Base-by-base conservation (phyloP, 35 echinoderm and acorn worm genomes). In the Strongylocentrotus purpuratus region DNA sequence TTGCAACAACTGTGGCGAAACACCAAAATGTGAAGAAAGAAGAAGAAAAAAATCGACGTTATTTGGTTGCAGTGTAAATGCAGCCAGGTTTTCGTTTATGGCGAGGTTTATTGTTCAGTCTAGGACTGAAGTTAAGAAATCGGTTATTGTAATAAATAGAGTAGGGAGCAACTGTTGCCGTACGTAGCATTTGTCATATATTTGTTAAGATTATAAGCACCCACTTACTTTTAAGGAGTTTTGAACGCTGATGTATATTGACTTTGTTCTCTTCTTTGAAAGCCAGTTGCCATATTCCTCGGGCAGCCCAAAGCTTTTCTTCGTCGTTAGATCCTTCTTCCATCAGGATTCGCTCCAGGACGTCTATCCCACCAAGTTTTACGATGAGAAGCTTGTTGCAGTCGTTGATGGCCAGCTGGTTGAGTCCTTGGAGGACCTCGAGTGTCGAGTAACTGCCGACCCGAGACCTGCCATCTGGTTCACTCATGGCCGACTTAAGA, bases 351-450 rank as follows among this genome's bases (percentile, higher is more conserved):
- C 47, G 11, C 0, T 90, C 94, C 94, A 96, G 94, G 5, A 97
- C 59, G 5, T 46, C 93, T 7, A 88, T 18, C n/a, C 93, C 86
- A 25, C 96, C 97, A 86, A 89, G 94, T 12, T 98, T 95, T 22
- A 97, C 95, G 48, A 97, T 94, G 25, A 59, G 86, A n/a, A 97
- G 88, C 92, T 98, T 98, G 94, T 98, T 98, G 20, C 28, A 11
- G 94, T 98, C 97, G 88, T 97, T 97, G 0, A 96, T 33, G 41
- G 97, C 97, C 10, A 98, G 61, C 33, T 97, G 95, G 61, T 97
- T 96, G 41, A 98, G 86, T 0, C 96, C 95, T 45, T 97, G 86
- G 10, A 97, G n/a, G 28, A 96, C 71, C 88, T 98, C 97, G 0
- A 86, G 31, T 25, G 92, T 61, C 17, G 95, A 92, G 88, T 95